Evolutionary conservation across 2,888 invertebrate genomes (phyloP), one percentile per base, ranked within the genome.

Genomic region (Abrostola tripartita): DNA sequence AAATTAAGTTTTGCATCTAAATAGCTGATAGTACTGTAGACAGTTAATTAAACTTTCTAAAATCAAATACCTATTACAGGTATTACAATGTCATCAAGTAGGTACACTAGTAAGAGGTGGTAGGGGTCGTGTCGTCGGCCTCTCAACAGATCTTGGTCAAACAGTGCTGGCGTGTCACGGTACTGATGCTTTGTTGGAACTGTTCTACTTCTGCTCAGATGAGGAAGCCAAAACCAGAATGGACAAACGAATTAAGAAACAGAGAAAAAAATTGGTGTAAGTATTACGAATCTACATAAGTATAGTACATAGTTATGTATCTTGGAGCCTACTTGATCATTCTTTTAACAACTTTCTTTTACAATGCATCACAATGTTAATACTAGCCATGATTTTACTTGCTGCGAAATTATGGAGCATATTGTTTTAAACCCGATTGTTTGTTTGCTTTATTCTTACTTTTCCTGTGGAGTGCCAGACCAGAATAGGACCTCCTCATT

Each of bases 161-260:
- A 95, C 95, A 68, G 90, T 98, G 24, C 85, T 99, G 5, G 96
- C 96, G 0, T 98, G 98, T 86, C 97, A 98, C 85, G 99, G 99
- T 2, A 96, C 96, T 10, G 98, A 98, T 82, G 96, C 96, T 60
- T 90, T 96, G 36, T 92, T 99, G 12, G 99, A 99, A 91, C 90
- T 98, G 59, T 99, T 98, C 86, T 95, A 96, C 49, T 96, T 99
- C 78, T 96, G 97, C 81, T 92, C 96, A 0, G 96, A 97, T 24
- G 96, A 97, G 10, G 97, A 98, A 82, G 96, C 97, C 0, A 95
- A 96, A 69, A 90, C 93, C 37, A 96, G 97, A 70, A 93, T 97
- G 81, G 95, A 96, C 37, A 99, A 98, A 90, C 95, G 98, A 44
- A 87, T 97, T 52, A 97, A 97, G 82, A 99, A 98, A 89, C 95